Evolutionary conservation across 30 jellyfish, hydroid and myxozoan species (phyloP), one percentile per base, ranked within the genome.

Genomic region (Cassiopea xamachana): DNA sequence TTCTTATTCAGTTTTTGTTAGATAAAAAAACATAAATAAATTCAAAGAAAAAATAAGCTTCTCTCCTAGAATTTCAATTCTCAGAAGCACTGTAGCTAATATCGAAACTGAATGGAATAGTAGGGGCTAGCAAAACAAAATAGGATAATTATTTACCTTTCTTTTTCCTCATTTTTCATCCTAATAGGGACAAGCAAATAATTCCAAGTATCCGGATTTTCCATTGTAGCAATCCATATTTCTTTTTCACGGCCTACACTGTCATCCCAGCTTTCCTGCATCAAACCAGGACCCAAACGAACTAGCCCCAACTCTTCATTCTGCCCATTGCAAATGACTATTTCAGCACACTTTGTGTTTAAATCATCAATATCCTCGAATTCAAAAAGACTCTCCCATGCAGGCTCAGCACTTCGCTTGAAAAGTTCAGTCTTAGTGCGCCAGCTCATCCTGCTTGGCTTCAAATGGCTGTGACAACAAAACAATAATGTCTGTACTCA

Each of bases 181-280:
- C 98, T 79, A 77, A 94, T 43, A 1, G 98, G 98, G 3, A 96
- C 64, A 93, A 88, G 78, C 78, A 85, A 51, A 68, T 75, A 43
- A 39, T 77, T 86, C 98, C 98, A 96, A 44, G 85, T 27, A 88
- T 92, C 86, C 61, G 97, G 97, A 77, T 89, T 96, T 59, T 89
- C 93, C 69, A 85, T 60, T 97, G 90, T 90, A 55, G 97, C 93
- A 19, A 62, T 73, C 99, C 99, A 96, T 48, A 96, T 70, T 43
- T 86, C 98, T 16, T 78, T 76, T 74, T 96, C 99, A 1, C 95
- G 90, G n/a, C 94, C 99, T 10, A 80, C 73, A 59, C 97, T 80
- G 84, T 96, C 98, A 72, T 96, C 99, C 98, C 98, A 96, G 46
- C 72, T 55, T 43, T 82, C 96, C 19, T 76, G 87, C 94, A 78